phyloP scores from a whole-genome alignment of 2,888 invertebrate species.

The Tetranychus truncatus region DNA sequence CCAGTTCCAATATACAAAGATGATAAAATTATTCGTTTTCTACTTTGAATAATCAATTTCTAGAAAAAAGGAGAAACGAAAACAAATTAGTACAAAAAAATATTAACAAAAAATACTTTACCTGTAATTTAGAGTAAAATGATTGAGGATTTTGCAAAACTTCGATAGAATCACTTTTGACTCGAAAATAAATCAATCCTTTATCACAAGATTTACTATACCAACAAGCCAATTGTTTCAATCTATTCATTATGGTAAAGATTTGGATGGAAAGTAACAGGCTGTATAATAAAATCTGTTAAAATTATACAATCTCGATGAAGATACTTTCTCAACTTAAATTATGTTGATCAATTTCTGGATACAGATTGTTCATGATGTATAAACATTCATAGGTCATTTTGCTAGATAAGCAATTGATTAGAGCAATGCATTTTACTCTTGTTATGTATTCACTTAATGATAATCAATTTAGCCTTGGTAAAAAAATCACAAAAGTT shows the following conservation, averaged over 20 bases:
- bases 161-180: conserved; percentile 40
- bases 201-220: neutral
- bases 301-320: no score
- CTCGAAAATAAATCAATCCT: conserved; percentile 33
- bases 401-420: no score
- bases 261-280: no score
- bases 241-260: neutral
- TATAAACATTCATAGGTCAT: no score
- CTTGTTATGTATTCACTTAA: no score
- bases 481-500: no score
- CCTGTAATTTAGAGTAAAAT: conserved; percentile 50
- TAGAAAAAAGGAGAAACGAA: conserved; percentile 29
- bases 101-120: conserved; percentile 12
- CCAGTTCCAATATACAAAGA: conserved; percentile 88
- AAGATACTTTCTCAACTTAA: no score
- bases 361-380: no score
- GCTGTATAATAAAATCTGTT: no score
- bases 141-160: conserved; percentile 54
- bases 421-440: no score
- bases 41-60: conserved; percentile 47
- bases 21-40: conserved; percentile 55
- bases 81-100: neutral
- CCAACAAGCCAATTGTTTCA: neutral
- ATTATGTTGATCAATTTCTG: no score
- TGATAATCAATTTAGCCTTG: no score